These are phyloP conservation scores for Crotalus tigris DNA, from an alignment of 2,113 vertebrate species.

Conservation along the genomic window DNA sequence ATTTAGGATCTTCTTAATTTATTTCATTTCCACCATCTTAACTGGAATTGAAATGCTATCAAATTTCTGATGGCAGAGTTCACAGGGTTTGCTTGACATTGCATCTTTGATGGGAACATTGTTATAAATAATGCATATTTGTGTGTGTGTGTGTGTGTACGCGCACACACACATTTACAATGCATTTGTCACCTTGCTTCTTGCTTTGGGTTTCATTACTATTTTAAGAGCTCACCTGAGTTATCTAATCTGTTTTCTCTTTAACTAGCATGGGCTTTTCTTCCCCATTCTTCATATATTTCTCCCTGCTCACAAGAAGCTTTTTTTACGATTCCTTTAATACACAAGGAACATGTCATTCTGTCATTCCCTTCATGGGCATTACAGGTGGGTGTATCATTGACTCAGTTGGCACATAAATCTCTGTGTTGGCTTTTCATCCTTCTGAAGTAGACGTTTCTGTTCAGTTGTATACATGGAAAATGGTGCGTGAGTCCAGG, in stretches of 20 bases:
- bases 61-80: conserved; percentile 13
- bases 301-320: conserved; percentile 33
- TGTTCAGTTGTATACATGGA: neutral
- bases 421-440: neutral
- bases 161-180: neutral
- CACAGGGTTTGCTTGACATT: conserved; percentile 3
- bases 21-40: neutral
- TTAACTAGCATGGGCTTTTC: conserved; percentile 39
- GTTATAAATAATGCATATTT: neutral
- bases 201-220: conserved; percentile 18
- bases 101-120: conserved; percentile 6
- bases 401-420: conserved; percentile 3
- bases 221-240: conserved; percentile 5
- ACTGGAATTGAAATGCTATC: neutral
- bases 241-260: conserved; percentile 45
- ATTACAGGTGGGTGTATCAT: conserved; percentile 41
- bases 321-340: conserved; percentile 42
- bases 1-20: neutral
- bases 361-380: conserved; percentile 9
- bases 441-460: neutral
- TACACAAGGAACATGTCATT: conserved; percentile 35
- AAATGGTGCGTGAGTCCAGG: neutral
- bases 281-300: conserved; percentile 34
- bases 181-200: conserved; percentile 12
- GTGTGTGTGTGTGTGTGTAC: neutral